Conservation (phyloP, 1,140 invertebrate species). For the Schlechtendalia chinensis region DNA sequence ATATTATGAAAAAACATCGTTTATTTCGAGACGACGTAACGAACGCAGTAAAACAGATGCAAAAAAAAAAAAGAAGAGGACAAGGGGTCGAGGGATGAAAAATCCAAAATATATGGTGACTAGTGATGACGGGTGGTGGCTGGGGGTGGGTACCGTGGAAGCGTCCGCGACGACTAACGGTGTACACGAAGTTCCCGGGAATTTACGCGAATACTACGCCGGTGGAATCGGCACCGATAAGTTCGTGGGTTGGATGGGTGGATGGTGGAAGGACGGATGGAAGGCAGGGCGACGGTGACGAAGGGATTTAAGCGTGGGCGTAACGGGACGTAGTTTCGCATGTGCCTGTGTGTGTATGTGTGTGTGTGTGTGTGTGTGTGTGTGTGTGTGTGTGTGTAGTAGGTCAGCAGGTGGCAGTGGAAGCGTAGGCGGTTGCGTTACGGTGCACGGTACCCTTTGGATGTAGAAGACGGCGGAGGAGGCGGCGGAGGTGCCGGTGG, state of each 20-base stretch:
- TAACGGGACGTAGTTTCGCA: neutral
- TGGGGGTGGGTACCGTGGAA: too few species aligned
- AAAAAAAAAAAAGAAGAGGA: neutral
- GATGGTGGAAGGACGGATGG: neutral
- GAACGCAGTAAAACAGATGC: too few species aligned
- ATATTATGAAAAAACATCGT: too few species aligned
- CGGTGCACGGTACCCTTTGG: too few species aligned
- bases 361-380: neutral
- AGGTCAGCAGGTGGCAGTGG: slow-evolving; percentile 34
- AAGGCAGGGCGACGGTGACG: neutral
- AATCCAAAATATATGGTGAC: neutral
- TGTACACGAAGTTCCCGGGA: slow-evolving; percentile 10
- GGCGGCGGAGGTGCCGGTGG: neutral
- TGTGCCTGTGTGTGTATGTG: neutral
- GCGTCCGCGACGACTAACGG: neutral
- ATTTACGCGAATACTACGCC: slow-evolving; percentile 32
- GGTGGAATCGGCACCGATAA: neutral
- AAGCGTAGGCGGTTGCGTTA: neutral
- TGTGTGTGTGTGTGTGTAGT: neutral
- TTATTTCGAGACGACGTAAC: too few species aligned
- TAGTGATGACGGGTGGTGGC: too few species aligned
- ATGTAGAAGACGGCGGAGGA: neutral
- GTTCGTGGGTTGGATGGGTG: too few species aligned
- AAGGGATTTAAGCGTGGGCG: neutral
- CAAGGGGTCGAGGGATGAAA: neutral